Conservation (phyloP, 2,888 invertebrate genomes). For the Cantharis nigra region DNA sequence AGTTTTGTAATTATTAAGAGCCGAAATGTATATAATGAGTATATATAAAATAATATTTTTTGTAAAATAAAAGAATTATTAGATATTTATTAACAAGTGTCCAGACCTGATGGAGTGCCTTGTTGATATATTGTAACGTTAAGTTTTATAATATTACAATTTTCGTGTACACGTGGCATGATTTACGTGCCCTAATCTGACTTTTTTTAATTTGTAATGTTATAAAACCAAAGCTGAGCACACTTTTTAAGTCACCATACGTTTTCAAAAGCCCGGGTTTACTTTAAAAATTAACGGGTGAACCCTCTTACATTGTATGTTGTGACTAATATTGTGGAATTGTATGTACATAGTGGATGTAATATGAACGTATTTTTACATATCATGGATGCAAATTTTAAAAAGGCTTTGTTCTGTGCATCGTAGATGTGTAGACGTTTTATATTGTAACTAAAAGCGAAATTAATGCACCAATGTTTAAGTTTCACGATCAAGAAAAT, state of each 20-base stretch:
- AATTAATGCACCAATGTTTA: not conserved
- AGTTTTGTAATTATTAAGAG: conserved; percentile 41
- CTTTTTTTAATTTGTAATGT: conserved; percentile 14
- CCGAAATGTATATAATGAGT: conserved; percentile 45
- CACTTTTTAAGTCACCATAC: not conserved
- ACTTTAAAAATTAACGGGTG: not conserved
- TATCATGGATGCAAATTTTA: conserved; percentile 32
- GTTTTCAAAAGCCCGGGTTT: not conserved
- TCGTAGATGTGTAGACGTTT: conserved; percentile 10
- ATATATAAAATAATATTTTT: conserved; percentile 41
- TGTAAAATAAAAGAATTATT: conserved; percentile 35
- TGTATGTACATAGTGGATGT: conserved; percentile 37
- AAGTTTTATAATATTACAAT: conserved; percentile 27
- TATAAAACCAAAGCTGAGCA: not conserved
- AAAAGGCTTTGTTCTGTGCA: conserved; percentile 11
- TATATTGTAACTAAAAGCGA: conserved; percentile 6
- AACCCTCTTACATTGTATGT: not conserved
- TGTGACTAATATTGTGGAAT: not conserved
- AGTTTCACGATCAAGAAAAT: not conserved
- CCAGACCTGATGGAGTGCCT: conserved; percentile 51
- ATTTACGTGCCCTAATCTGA: not conserved
- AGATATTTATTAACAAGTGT: conserved; percentile 41
- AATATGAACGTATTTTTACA: conserved; percentile 37
- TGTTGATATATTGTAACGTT: conserved; percentile 41
- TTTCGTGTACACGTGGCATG: not conserved